A percentile compares a stretch with the other conserved stretches of the same genome.
Evolutionary conservation across 1,140 invertebrate genomes (phyloP).

Genomic region (Dinoponera quadriceps): DNA sequence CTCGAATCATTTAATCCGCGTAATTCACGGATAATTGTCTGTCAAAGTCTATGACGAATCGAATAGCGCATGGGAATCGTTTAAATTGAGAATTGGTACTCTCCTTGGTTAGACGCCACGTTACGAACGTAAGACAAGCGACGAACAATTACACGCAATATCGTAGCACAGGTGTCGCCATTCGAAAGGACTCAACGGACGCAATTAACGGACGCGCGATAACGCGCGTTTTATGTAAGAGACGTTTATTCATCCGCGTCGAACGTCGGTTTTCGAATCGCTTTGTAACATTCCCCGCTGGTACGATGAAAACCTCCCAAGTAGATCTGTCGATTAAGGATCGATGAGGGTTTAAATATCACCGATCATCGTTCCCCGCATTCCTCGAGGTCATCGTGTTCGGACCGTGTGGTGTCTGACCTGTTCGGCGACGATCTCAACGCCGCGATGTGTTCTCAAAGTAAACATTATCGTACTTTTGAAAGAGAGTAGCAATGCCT

Average conservation of each 20-base stretch:
- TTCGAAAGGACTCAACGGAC: constrained; percentile 39
- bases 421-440: constrained; percentile 49
- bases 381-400: constrained; percentile 68
- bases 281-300: constrained; percentile 59
- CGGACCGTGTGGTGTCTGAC: constrained; percentile 51
- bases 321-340: constrained; percentile 65
- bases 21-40: too few species aligned
- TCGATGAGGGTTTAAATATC: constrained; percentile 74
- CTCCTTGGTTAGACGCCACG: too few species aligned
- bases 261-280: constrained; percentile 53
- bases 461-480: constrained; percentile 14
- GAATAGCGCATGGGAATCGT: too few species aligned
- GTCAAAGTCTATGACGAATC: too few species aligned
- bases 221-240: constrained; percentile 39
- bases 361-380: constrained; percentile 75
- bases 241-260: constrained; percentile 25
- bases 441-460: constrained; percentile 24
- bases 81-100: too few species aligned
- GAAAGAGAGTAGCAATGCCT: too few species aligned
- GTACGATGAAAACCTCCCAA: constrained; percentile 70
- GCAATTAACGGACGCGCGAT: constrained; percentile 44
- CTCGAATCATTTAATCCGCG: too few species aligned
- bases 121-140: too few species aligned
- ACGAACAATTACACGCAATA: too few species aligned
- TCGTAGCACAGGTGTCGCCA: constrained; percentile 22